Base-by-base conservation (phyloP, 2,113 vertebrate genomes). In the Engraulis encrasicolus region DNA sequence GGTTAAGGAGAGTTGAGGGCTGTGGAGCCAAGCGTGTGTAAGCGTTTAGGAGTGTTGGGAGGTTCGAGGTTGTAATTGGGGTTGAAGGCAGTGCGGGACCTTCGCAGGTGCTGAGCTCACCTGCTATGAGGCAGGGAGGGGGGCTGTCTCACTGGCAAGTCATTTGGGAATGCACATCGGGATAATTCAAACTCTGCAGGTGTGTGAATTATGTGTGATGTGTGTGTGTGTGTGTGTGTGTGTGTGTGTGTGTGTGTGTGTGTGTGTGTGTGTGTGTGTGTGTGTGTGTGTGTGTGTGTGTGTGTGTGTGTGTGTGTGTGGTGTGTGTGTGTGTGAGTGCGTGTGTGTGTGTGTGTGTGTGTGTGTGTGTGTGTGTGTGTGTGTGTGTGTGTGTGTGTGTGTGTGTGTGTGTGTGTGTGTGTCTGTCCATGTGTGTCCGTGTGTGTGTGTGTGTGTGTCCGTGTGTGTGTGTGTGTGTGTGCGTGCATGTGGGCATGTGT, bases 41-140 rank as follows among this genome's bases (percentile, higher is more conserved):
- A 34, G 27, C 9, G 9, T 71, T 31, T 4, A 31, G 61, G 27
- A 15, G 61, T 31, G 4, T 15, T 71, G 61, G 11, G 27, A 34
- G 61, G 9, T 58, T 58, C 19, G 54, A 58, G 23, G 23, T 66
- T 74, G n/a, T 74, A 31, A 74, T 74, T 74, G 66, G 66, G 31
- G 66, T 31, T 74, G 66, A 74, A 74, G 66, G 27, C 66, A 74
- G n/a, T n/a, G n/a, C n/a, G n/a, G n/a, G 66, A 34, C 66, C 66
- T 34, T 12, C 23, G 54, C 54, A n/a, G 12, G 66, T 36, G 66
- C 18, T 74, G 66, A 31, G 66, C 66, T 0, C 15, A 31, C 66
- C 66, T 74, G 66, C 11, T 31, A 31, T 23, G 52, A 66, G 58
- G 40, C 4, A 9, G 40, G 40, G 40, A 45, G 40, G 40, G 40